These are phyloP conservation scores for Podiceps cristatus DNA, from an alignment of 2,113 vertebrate species.

Conservation along the genomic window DNA sequence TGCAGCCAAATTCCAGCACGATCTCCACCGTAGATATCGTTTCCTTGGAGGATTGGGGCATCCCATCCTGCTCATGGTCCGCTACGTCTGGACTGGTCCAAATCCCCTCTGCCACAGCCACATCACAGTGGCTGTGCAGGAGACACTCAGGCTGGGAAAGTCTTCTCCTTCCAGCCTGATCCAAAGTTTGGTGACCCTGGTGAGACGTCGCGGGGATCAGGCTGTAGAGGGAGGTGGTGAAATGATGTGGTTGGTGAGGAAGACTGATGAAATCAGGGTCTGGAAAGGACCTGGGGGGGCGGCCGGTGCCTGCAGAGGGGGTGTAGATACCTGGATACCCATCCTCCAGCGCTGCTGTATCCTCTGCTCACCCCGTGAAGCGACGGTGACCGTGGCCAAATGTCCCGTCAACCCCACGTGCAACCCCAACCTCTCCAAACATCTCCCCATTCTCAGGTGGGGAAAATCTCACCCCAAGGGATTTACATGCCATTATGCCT, in stretches of 20 bases:
- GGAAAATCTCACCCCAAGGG: background rate
- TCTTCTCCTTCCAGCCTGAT: background rate
- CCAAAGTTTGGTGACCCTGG: background rate
- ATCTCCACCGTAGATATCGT: background rate
- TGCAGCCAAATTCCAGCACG: background rate
- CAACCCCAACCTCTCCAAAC: background rate
- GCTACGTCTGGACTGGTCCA: background rate
- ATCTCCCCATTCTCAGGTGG: background rate
- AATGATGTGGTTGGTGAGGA: background rate
- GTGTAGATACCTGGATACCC: background rate
- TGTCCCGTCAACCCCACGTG: background rate
- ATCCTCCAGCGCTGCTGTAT: background rate
- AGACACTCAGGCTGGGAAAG: background rate
- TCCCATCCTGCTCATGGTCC: background rate
- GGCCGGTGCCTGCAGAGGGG: background rate
- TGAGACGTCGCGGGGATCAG: background rate
- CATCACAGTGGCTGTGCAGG: background rate
- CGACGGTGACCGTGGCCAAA: background rate
- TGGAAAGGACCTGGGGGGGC: background rate
- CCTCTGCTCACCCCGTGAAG: background rate
- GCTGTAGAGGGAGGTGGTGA: background rate
- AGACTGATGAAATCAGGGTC: background rate
- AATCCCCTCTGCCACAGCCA: accelerated
- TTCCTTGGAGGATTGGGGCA: background rate
- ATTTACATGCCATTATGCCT: accelerated